Evolutionary conservation across 2,888 invertebrate genomes (phyloP).

Genomic region (Agrenia bidenticulata): DNA sequence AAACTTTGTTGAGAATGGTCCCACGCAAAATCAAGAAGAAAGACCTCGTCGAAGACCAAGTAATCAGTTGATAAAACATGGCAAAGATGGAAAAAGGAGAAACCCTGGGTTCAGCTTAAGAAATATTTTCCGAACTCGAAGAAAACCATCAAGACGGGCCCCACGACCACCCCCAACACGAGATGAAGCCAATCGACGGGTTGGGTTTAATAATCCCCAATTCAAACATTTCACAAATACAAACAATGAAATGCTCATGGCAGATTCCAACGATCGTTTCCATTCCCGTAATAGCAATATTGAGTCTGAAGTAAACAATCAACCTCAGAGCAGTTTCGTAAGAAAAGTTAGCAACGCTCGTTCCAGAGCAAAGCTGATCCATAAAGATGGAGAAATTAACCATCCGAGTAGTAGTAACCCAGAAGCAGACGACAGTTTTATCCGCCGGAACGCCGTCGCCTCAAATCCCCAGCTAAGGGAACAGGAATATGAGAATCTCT

Average conservation of each 20-base stretch:
- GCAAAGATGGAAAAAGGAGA: neutral
- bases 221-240: constrained; percentile 30
- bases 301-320: neutral
- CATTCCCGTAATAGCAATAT: neutral
- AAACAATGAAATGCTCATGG: constrained; percentile 34
- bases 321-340: neutral
- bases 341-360: constrained; percentile 10
- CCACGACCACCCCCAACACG: neutral
- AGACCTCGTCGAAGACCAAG: neutral
- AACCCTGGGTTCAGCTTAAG: neutral
- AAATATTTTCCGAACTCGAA: neutral
- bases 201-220: constrained; percentile 17
- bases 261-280: constrained; percentile 24
- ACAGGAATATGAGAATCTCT: constrained; percentile 29
- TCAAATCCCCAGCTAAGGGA: constrained; percentile 30
- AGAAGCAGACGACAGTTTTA: constrained; percentile 49
- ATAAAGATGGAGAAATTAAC: neutral
- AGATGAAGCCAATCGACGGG: constrained; percentile 21
- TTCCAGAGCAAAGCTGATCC: constrained; percentile 22
- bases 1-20: too few relatives aligned
- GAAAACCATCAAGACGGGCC: neutral
- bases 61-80: neutral
- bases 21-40: too few relatives aligned
- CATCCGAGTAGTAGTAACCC: constrained; percentile 12
- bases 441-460: constrained; percentile 42